Base-by-base conservation (phyloP, 2,113 vertebrate genomes). In the Circaetus cinerascens region DNA sequence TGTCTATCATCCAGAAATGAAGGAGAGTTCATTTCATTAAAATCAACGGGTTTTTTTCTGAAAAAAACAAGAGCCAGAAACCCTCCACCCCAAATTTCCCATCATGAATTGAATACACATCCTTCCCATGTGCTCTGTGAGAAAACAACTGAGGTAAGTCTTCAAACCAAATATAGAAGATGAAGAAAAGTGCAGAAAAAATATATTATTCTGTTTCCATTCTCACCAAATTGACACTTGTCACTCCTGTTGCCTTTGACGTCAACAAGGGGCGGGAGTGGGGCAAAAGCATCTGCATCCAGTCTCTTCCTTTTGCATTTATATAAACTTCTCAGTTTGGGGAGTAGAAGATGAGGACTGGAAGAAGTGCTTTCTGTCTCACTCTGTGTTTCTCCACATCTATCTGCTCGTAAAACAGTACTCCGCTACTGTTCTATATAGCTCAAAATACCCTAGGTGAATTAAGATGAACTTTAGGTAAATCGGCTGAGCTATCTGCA, bases 211-310 rank as follows among this genome's bases (percentile, higher is more conserved):
- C 7, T 59, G 2, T 10, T 50, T 79, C n/a, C 13, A 15, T 75
- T 82, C 25, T 86, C 34, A 46, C 18, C 29, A 83, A 76, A 80
- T 13, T 2, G 7, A 17, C 13, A 21, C 69, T 88, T 74, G 23
- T 30, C 21, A 41, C 9, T 60, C 7, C 14, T 36, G 7, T 16
- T 87, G 19, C 7, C 21, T 38, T 77, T 74, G 15, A 66, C 62
- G 34, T 7, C 10, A 69, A 13, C 17, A 63, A 59, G 9, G 11
- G n/a, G 3, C 0, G 0, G 2, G 1, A 18, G 5, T 10, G 8
- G 4, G 13, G 29, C 4, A 4, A 4, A 53, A 67, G 2, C 5
- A 51, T 45, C 40, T 80, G 6, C 14, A 57, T 69, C 23, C 20
- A 32, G 4, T 53, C 4, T 84, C 30, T 84, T 92, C 43, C 48